phyloP scores from a whole-genome alignment of 2,113 vertebrate genomes.

The Malurus melanocephalus region DNA sequence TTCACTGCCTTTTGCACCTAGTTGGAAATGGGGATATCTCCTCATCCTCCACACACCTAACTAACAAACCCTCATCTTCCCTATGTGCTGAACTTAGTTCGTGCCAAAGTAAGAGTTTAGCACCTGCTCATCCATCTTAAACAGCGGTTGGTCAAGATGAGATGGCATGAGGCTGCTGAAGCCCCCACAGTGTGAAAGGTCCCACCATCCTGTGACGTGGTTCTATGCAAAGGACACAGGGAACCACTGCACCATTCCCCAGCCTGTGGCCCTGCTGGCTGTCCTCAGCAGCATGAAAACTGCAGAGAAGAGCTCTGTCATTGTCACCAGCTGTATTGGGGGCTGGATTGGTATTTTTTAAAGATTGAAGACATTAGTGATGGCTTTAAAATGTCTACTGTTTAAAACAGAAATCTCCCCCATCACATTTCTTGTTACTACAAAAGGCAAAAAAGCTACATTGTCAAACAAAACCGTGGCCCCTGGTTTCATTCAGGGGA shows the following conservation, averaged over 20 bases:
- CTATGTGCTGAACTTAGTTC: neutral
- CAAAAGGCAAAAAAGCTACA: neutral
- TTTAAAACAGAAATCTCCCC: neutral
- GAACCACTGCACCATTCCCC: neutral
- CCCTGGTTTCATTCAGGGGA: neutral
- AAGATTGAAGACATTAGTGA: neutral
- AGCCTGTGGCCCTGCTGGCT: neutral
- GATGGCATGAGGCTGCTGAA: accelerated
- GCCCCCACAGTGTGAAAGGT: neutral
- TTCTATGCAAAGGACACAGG: neutral
- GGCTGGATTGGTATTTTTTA: neutral
- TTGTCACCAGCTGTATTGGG: neutral
- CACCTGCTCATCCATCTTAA: neutral
- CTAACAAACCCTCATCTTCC: neutral
- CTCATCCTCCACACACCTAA: neutral
- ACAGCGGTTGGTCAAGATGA: neutral
- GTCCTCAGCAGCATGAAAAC: neutral
- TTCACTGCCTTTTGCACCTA: neutral
- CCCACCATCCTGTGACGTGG: neutral
- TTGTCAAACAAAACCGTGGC: neutral
- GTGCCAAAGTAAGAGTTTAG: neutral
- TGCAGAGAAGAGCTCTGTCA: neutral
- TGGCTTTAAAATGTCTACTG: neutral
- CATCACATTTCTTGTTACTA: neutral
- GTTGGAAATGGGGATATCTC: neutral